These are phyloP conservation scores for Caenorhabditis japonica DNA, from an alignment of 2,888 invertebrate species.

Conservation along the genomic window DNA sequence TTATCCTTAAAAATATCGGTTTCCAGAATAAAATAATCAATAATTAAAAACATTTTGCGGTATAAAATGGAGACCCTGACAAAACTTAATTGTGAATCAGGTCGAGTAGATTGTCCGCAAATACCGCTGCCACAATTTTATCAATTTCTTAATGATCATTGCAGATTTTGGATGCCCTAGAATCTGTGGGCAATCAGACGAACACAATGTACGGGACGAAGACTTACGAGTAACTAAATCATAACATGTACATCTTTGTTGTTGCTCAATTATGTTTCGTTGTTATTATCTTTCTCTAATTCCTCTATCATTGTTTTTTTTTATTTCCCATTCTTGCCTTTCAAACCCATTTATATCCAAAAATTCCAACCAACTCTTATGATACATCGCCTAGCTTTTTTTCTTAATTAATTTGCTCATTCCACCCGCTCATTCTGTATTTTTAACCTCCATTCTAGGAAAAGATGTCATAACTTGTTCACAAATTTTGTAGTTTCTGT, in stretches of 20 bases:
- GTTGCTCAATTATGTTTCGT: neutral
- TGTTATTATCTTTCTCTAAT: neutral
- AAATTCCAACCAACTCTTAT: slow-evolving; percentile 7
- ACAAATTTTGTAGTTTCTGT: neutral
- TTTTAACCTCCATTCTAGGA: slow-evolving; percentile 13
- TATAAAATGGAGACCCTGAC: too few relatives aligned
- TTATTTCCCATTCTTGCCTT: slow-evolving; percentile 8
- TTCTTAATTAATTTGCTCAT: neutral
- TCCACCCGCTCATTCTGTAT: slow-evolving; percentile 5
- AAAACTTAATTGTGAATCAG: too few relatives aligned
- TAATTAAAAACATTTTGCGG: too few relatives aligned
- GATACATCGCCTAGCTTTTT: slow-evolving; percentile 13
- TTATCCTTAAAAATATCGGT: too few relatives aligned
- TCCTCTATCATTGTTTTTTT: neutral
- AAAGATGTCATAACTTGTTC: slow-evolving; percentile 35
- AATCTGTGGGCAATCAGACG: slow-evolving; percentile 43
- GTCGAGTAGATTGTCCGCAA: too few relatives aligned
- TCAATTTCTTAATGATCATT: too few relatives aligned
- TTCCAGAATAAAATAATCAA: too few relatives aligned
- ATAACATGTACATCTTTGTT: slow-evolving; percentile 1
- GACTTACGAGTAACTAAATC: slow-evolving; percentile 25
- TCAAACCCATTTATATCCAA: slow-evolving; percentile 1
- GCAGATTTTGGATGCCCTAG: slow-evolving; percentile 38
- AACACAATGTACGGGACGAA: slow-evolving; percentile 51
- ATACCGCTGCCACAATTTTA: too few relatives aligned